Conservation (phyloP, 2,797 vertebrate species). For the Cyprinella venusta region DNA sequence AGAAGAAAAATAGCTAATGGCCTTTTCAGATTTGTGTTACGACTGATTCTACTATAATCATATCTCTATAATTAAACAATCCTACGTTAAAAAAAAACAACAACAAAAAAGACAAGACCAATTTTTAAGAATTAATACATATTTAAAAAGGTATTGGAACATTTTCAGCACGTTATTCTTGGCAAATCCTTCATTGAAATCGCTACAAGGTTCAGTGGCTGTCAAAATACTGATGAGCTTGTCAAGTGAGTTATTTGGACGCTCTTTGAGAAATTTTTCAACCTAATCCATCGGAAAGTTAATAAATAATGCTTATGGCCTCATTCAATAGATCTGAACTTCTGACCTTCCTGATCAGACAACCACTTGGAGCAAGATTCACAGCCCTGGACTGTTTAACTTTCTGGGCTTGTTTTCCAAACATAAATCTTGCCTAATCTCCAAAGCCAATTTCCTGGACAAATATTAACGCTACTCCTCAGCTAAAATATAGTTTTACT, state of each 20-base stretch:
- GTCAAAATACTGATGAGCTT: constrained; percentile 42
- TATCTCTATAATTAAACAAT: constrained; percentile 20
- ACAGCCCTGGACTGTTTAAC: neutral
- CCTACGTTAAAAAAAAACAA: neutral
- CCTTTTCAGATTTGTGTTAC: constrained; percentile 13
- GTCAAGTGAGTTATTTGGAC: neutral
- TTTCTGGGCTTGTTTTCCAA: constrained; percentile 15
- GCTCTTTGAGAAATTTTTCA: neutral
- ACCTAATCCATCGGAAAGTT: constrained; percentile 12
- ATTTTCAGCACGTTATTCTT: constrained; percentile 37
- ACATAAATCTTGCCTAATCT: constrained; percentile 15
- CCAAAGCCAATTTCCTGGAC: constrained; percentile 6
- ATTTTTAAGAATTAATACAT: constrained; percentile 21
- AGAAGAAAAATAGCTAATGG: constrained; percentile 26
- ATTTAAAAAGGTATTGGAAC: constrained; percentile 22
- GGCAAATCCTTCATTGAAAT: constrained; percentile 51
- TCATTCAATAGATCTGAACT: constrained; percentile 34
- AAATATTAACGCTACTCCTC: neutral
- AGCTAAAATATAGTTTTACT: neutral
- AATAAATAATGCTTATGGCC: constrained; percentile 38
- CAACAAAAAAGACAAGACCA: constrained; percentile 10
- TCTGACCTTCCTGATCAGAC: constrained; percentile 9
- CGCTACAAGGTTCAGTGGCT: constrained; percentile 17
- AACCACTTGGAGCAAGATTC: neutral
- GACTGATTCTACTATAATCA: neutral